Base-by-base conservation (phyloP, 2,113 vertebrate species). In the Oryzias celebensis region DNA sequence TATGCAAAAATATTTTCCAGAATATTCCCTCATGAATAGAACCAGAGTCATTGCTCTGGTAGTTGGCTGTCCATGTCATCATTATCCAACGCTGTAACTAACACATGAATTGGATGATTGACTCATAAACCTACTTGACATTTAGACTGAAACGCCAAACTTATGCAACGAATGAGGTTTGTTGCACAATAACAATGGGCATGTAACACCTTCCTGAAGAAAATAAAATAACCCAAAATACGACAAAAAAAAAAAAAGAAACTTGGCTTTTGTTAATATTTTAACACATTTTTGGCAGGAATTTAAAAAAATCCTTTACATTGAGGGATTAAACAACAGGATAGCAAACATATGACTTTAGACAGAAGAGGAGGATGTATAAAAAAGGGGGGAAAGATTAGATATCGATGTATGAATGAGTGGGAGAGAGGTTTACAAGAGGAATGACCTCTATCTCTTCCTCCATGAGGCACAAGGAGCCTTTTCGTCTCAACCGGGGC, bases 381-480 rank as follows among this genome's bases (percentile, higher is more conserved):
- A 10, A 5, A 18, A 31, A 68, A 67, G 57, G 65, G 50, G 62
- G 60, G 49, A 73, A 46, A 68, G 52, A 53, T 76, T 78, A 86
- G 82, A 78, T 83, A 78, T 78, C 83, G 71, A 81, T 53, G 28
- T 58, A 75, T 78, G 69, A 80, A 75, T 59, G 69, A 59, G 78
- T 71, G 44, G 82, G 68, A 78, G 61, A 54, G 61, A 78, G 63
- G 58, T 0, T 1, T 23, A 57, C 81, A 62, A 69, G 63, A 62
- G 66, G 78, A 60, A 77, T 81, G 82, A 85, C 83, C 85, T 88
- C 73, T 60, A 73, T 76, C 79, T 81, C 75, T 75, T 71, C 74
- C 81, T 72, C 71, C 65, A 68, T 78, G 65, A 26, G 46, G 52
- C 62, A 79, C 67, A 76, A 61, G 73, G 64, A 78, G 73, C 79